phyloP scores from a whole-genome alignment of 2,113 vertebrate genomes.

The Trogon surrucura region DNA sequence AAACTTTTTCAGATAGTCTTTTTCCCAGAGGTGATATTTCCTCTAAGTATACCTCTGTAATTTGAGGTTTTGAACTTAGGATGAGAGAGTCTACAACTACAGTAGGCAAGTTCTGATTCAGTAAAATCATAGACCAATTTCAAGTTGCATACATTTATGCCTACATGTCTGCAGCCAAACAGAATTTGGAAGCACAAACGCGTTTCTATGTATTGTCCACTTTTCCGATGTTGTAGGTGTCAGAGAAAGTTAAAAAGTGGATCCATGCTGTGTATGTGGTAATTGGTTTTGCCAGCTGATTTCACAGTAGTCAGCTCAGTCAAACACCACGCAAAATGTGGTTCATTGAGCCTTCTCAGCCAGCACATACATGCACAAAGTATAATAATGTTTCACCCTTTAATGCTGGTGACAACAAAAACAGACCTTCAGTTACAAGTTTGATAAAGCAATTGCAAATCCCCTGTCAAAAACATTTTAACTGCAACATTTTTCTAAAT shows the following conservation, averaged over 20 bases:
- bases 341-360: not conserved
- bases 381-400: not conserved
- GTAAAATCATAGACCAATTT: not conserved
- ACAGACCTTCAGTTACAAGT: not conserved
- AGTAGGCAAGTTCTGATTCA: not conserved
- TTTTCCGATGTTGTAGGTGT: not conserved
- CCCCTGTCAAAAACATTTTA: not conserved
- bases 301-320: not conserved
- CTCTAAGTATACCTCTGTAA: not conserved
- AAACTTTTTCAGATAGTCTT: not conserved
- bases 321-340: not conserved
- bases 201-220: not conserved
- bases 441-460: not conserved
- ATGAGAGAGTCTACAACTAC: not conserved
- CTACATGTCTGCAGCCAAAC: not conserved
- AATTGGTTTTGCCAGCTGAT: not conserved
- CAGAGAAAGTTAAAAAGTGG: not conserved
- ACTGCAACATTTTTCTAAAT: not conserved
- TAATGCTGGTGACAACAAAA: not conserved
- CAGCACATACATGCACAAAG: not conserved
- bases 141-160: not conserved
- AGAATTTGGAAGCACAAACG: not conserved
- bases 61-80: not conserved
- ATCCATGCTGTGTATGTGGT: not conserved
- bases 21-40: not conserved